Evolutionary conservation across 2,113 vertebrate species (phyloP).

Genomic region (Saguinus midas): DNA sequence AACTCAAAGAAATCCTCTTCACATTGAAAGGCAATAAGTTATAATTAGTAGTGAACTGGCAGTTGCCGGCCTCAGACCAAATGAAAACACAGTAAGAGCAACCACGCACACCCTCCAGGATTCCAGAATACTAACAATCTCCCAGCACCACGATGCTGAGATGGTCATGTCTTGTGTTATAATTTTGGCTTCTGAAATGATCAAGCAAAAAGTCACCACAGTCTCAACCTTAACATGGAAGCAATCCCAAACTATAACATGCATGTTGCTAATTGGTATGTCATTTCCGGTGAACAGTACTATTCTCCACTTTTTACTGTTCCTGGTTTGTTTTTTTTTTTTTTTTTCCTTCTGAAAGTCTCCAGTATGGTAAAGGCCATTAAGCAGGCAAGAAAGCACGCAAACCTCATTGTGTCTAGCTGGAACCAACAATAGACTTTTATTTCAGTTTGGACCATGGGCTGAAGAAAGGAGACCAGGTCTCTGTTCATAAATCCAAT

Average conservation of each 20-base stretch:
- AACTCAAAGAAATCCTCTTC: slow-evolving; percentile 72
- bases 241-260: neutral
- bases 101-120: neutral
- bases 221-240: neutral
- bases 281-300: neutral
- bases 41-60: slow-evolving; percentile 79
- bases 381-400: slow-evolving; percentile 64
- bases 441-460: slow-evolving; percentile 73
- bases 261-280: neutral
- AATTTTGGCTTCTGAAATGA: slow-evolving; percentile 46
- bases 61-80: slow-evolving; percentile 66
- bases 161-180: slow-evolving; percentile 55
- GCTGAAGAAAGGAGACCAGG: slow-evolving; percentile 64
- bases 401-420: slow-evolving; percentile 82
- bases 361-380: slow-evolving; percentile 61
- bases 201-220: slow-evolving; percentile 45
- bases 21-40: slow-evolving; percentile 64
- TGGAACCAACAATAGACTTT: slow-evolving; percentile 76
- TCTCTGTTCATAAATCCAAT: slow-evolving; percentile 67
- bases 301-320: neutral
- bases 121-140: slow-evolving; percentile 61
- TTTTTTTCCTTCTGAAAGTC: slow-evolving; percentile 52
- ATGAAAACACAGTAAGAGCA: slow-evolving; percentile 47
- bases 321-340: neutral
- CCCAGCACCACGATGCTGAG: slow-evolving; percentile 56